Conservation (phyloP, 2,888 invertebrate species). For the Synergus laeviventris region DNA sequence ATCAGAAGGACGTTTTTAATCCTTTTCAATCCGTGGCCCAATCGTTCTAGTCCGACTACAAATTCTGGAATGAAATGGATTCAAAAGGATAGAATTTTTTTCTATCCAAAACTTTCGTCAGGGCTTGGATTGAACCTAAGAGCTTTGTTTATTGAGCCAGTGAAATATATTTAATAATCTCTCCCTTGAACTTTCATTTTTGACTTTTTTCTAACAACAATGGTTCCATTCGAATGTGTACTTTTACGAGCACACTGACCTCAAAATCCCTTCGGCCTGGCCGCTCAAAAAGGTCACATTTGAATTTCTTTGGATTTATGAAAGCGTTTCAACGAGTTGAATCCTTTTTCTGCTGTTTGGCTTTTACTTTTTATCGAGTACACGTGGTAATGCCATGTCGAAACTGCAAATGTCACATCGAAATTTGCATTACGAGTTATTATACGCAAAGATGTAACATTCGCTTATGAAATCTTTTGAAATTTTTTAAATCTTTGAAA, state of each 20-base stretch:
- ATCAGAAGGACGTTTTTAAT: no score
- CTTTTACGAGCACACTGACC: conserved; percentile 6
- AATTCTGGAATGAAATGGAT: no score
- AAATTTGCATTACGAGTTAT: background rate
- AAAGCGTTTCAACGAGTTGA: background rate
- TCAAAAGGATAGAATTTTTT: no score
- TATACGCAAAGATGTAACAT: background rate
- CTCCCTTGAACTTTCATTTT: background rate
- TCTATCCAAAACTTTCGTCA: no score
- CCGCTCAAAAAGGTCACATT: background rate
- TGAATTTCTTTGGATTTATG: conserved; percentile 5
- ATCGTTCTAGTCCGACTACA: no score
- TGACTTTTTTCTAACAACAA: conserved; percentile 13
- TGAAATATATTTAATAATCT: background rate
- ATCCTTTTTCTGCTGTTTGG: background rate
- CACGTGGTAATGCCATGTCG: background rate
- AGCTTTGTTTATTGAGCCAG: background rate
- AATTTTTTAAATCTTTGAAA: no score
- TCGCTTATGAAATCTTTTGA: no score
- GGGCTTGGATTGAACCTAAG: no score
- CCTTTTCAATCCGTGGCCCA: no score
- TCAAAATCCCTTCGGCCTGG: background rate
- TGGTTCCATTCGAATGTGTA: conserved; percentile 1
- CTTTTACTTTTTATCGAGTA: conserved; percentile 8
- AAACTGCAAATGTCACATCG: background rate